Percentiles rank a stretch among this genome's conserved stretches.
These are phyloP conservation scores for Dendrocopos noguchii DNA, from an alignment of 2,113 vertebrate genomes.

Conservation along the genomic window DNA sequence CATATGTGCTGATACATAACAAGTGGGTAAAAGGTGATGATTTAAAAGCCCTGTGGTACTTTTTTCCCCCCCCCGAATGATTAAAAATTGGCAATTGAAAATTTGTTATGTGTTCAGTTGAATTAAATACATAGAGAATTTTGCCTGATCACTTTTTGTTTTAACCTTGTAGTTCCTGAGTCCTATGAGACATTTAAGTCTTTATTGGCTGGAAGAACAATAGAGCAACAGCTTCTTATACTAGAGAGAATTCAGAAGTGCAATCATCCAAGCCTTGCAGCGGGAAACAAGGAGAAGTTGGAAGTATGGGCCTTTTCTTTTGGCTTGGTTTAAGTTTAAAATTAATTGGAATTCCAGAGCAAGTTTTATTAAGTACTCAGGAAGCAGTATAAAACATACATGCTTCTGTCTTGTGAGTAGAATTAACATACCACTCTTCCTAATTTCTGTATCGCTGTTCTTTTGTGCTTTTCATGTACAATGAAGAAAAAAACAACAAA, in stretches of 20 bases:
- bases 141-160: not conserved
- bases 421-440: not conserved
- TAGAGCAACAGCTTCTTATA: conserved; percentile 85
- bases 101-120: not conserved
- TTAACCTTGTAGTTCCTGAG: conserved; percentile 81
- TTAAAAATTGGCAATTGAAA: not conserved
- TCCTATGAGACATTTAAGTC: conserved; percentile 78
- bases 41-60: not conserved
- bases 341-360: not conserved
- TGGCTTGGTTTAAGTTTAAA: not conserved
- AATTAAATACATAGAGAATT: not conserved
- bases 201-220: conserved; percentile 78
- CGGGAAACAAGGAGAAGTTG: conserved; percentile 90
- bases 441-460: not conserved
- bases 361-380: not conserved
- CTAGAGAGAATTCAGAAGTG: conserved; percentile 90
- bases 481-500: not conserved
- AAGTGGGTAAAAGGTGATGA: not conserved
- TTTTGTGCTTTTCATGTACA: not conserved
- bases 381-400: not conserved
- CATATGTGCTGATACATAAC: not conserved
- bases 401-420: not conserved
- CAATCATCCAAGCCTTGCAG: conserved; percentile 90
- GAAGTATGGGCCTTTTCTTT: conserved; percentile 73
- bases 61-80: not conserved